A percentile compares a stretch with the other conserved stretches of the same genome.
These are phyloP conservation scores for Mythimna albipuncta DNA, from an alignment of 2,888 invertebrate genomes.

Conservation along the genomic window DNA sequence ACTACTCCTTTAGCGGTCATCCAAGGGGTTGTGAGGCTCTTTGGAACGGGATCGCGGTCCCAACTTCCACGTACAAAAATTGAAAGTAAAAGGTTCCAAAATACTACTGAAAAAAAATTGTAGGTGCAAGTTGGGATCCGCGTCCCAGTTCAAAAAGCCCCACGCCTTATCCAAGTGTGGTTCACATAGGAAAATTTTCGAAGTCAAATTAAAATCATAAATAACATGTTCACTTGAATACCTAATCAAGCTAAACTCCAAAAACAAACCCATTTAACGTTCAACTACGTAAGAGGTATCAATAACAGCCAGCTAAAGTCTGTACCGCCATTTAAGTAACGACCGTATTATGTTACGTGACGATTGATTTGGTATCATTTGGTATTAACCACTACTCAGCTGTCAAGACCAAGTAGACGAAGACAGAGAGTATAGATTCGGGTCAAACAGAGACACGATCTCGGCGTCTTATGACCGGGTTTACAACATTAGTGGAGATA, in stretches of 20 bases:
- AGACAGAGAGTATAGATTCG: slow-evolving; percentile 53
- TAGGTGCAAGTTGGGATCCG: no score
- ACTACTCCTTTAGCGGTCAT: no score
- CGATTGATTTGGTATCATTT: slow-evolving; percentile 55
- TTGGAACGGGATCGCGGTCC: no score
- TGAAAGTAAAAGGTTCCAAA: no score
- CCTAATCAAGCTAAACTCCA: background rate
- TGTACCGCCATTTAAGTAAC: slow-evolving; percentile 38
- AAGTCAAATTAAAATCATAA: background rate
- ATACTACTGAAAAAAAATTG: no score
- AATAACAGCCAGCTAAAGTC: slow-evolving; percentile 24
- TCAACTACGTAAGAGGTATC: slow-evolving; percentile 22
- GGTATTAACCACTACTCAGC: slow-evolving; percentile 49
- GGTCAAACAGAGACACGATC: slow-evolving; percentile 54
- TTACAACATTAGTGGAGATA: slow-evolving; percentile 56
- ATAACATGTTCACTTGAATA: background rate
- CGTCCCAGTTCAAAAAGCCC: no score
- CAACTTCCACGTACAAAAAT: no score
- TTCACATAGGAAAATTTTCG: no score
- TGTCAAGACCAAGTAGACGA: slow-evolving; percentile 49
- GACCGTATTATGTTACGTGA: slow-evolving; percentile 50
- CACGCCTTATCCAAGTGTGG: no score
- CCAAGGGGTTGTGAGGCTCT: no score
- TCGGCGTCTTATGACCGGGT: slow-evolving; percentile 54
- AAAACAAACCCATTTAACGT: slow-evolving; percentile 7